Evolutionary conservation across 2,113 vertebrate genomes (phyloP).

Genomic region (Excalfactoria chinensis): DNA sequence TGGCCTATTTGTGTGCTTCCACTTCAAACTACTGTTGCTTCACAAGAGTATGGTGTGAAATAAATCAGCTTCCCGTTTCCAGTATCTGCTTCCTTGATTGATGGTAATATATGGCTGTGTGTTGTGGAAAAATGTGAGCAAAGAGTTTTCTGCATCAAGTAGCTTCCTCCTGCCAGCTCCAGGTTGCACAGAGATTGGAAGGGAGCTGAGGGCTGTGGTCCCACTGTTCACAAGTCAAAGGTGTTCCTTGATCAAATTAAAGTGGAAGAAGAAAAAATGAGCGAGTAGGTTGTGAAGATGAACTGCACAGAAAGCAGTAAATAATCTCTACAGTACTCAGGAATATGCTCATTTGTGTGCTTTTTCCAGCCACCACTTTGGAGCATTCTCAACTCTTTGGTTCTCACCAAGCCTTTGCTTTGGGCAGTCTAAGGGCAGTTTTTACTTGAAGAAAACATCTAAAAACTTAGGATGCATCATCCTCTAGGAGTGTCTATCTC

Average conservation of each 20-base stretch:
- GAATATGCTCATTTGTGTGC: not conserved
- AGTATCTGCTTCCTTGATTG: not conserved
- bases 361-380: not conserved
- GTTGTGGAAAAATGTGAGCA: not conserved
- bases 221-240: not conserved
- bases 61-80: not conserved
- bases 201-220: rapidly evolving
- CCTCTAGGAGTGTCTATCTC: not conserved
- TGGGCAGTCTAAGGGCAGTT: rapidly evolving
- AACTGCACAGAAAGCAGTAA: not conserved
- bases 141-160: not conserved
- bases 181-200: not conserved
- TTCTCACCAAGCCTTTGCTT: not conserved
- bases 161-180: not conserved
- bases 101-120: not conserved
- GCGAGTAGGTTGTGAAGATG: not conserved
- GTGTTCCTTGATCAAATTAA: not conserved
- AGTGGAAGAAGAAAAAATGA: not conserved
- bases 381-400: not conserved
- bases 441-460: not conserved
- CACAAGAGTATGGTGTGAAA: not conserved
- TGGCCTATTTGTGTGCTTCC: not conserved
- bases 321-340: not conserved
- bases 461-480: not conserved
- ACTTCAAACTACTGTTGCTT: not conserved